Evolutionary conservation across 2,797 vertebrate genomes (phyloP).

Genomic region (Lophotriccus pileatus): DNA sequence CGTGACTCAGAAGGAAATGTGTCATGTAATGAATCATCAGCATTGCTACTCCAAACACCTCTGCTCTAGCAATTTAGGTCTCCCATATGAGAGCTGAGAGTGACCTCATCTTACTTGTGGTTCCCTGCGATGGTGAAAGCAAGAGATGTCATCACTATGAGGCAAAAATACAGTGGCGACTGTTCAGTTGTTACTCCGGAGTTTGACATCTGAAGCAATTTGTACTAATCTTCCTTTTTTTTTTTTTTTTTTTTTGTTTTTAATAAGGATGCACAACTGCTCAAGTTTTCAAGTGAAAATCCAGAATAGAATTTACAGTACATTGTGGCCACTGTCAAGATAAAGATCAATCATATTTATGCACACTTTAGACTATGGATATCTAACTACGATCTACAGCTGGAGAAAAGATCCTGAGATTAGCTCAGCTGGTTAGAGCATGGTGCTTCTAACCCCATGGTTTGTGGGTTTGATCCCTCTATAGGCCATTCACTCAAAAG

Average conservation of each 20-base stretch:
- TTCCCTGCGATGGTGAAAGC: background rate
- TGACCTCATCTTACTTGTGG: background rate
- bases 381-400: background rate
- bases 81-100: background rate
- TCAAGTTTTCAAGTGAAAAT: background rate
- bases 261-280: background rate
- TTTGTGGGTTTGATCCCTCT: background rate
- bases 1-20: conserved; percentile 22
- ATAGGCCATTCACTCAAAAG: background rate
- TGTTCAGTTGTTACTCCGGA: background rate
- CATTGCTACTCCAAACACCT: background rate
- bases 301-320: background rate
- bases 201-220: background rate
- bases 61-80: background rate
- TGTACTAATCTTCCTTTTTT: background rate
- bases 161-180: background rate
- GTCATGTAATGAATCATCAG: conserved; percentile 17
- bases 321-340: background rate
- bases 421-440: background rate
- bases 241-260: background rate
- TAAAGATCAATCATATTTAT: background rate
- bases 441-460: background rate
- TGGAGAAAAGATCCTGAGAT: background rate
- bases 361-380: background rate
- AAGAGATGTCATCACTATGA: background rate